A percentile compares a stretch with the other conserved stretches of the same genome.
Conservation (phyloP, 2,113 vertebrate genomes). For the Catharus fuscescens region DNA sequence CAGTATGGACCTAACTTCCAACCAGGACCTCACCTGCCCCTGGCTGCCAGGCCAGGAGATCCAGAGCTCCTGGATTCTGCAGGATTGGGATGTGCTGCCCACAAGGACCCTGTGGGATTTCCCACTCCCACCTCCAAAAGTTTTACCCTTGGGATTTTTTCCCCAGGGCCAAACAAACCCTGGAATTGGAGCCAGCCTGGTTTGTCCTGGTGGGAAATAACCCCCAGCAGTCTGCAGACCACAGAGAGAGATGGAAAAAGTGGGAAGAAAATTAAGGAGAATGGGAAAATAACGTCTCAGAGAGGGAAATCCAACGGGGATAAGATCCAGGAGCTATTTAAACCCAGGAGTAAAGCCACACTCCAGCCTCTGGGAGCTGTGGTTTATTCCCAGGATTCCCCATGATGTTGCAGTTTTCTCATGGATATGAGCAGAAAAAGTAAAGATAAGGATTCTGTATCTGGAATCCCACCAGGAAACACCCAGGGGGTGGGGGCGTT, state of each 20-base stretch:
- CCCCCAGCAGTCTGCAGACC: not conserved
- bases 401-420: not conserved
- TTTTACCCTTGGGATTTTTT: too few relatives aligned
- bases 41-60: not conserved
- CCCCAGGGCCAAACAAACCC: not conserved
- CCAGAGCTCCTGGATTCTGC: not conserved
- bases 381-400: not conserved
- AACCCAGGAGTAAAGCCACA: not conserved
- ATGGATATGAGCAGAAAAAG: not conserved
- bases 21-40: not conserved
- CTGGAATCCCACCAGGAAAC: not conserved
- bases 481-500: not conserved
- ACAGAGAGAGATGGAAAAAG: fast-evolving
- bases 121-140: not conserved
- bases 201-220: not conserved
- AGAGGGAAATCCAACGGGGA: fast-evolving
- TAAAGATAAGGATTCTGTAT: fast-evolving
- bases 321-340: not conserved
- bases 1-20: not conserved
- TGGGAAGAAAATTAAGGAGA: fast-evolving
- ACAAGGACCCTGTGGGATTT: fast-evolving
- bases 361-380: not conserved
- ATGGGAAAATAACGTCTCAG: fast-evolving
- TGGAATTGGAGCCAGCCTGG: not conserved
- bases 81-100: not conserved